Conservation (phyloP, 2,888 invertebrate genomes). For the Drosophila mimetica region DNA sequence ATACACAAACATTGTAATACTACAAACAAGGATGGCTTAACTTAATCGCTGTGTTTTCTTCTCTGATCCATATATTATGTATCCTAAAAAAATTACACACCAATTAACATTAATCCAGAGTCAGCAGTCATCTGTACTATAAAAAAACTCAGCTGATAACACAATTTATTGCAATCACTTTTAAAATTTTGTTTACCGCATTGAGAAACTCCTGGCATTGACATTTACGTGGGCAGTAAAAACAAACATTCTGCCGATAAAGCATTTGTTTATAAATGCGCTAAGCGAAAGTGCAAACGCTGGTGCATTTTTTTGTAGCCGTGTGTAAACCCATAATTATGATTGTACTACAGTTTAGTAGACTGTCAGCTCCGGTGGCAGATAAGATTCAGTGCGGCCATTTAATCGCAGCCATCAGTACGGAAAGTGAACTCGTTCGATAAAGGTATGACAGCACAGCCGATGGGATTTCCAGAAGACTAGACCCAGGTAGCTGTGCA, state of each 20-base stretch:
- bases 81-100: constrained; percentile 7
- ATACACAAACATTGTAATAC: too few relatives aligned
- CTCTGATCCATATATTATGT: neutral
- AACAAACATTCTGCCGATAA: constrained; percentile 37
- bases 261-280: constrained; percentile 29
- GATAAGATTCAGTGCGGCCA: constrained; percentile 41
- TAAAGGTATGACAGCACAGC: neutral
- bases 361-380: constrained; percentile 27
- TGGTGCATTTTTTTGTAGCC: constrained; percentile 15
- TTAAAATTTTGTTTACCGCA: constrained; percentile 25
- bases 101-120: constrained; percentile 20
- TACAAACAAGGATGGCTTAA: too few relatives aligned
- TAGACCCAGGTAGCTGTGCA: neutral
- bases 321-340: constrained; percentile 23
- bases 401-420: constrained; percentile 13
- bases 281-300: constrained; percentile 15
- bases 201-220: constrained; percentile 39
- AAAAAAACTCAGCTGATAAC: constrained; percentile 47
- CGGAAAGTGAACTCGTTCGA: constrained; percentile 45
- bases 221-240: constrained; percentile 28
- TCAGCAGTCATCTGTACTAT: constrained; percentile 1
- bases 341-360: constrained; percentile 44
- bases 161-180: constrained; percentile 4
- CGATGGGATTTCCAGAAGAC: neutral
- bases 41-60: neutral